These are phyloP conservation scores for Chrysodeixis includens DNA, from an alignment of 2,888 invertebrate genomes.

Conservation along the genomic window DNA sequence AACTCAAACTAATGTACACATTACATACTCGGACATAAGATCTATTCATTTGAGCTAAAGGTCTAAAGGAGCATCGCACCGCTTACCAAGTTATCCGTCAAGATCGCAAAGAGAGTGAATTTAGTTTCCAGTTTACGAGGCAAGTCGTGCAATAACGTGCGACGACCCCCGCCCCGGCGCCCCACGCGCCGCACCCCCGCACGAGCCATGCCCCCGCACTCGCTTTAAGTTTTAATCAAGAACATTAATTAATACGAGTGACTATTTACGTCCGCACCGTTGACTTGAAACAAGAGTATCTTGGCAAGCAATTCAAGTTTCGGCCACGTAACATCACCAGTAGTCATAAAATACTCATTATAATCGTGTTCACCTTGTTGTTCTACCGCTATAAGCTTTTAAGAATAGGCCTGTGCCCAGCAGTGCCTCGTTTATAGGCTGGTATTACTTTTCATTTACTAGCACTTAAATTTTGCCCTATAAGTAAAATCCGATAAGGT, in stretches of 20 bases:
- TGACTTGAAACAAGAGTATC: conserved; percentile 49
- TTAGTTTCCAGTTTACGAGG: conserved; percentile 34
- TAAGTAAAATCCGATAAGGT: no score
- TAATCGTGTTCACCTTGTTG: no score
- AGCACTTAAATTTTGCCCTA: no score
- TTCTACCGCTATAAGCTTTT: no score
- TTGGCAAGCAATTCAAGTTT: no score
- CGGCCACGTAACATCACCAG: not conserved
- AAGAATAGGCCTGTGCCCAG: no score
- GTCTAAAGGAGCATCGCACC: conserved; percentile 6
- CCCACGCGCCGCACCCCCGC: not conserved
- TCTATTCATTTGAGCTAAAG: not conserved
- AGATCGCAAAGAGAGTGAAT: conserved; percentile 27
- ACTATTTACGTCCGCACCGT: conserved; percentile 46
- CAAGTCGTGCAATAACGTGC: conserved; percentile 17
- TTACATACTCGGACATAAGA: not conserved
- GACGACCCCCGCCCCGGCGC: not conserved
- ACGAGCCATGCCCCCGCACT: not conserved
- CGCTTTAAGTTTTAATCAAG: conserved; percentile 64
- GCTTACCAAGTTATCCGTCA: conserved; percentile 25
- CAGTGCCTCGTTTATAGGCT: no score
- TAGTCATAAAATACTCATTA: no score
- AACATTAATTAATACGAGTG: conserved; percentile 59
- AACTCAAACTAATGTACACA: not conserved
- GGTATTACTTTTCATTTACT: no score